Percentiles rank a stretch among this genome's conserved stretches.
phyloP scores from a whole-genome alignment of 2,888 invertebrate genomes.

The Apamea epomidion region DNA sequence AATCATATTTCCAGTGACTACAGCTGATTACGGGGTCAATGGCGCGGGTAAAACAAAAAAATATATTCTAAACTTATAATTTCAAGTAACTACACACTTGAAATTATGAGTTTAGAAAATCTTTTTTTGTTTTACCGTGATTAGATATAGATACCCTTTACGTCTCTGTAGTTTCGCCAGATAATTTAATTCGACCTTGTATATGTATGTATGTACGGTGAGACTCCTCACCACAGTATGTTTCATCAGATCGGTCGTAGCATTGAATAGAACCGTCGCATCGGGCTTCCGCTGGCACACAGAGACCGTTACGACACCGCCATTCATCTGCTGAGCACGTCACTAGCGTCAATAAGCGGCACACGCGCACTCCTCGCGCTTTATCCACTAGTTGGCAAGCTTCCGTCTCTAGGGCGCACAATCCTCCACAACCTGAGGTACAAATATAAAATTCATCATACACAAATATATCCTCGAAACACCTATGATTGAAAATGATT shows the following conservation, averaged over 20 bases:
- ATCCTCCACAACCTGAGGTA: conserved; percentile 91
- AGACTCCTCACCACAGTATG: conserved; percentile 91
- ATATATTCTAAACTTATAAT: too few relatives aligned
- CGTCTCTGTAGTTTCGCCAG: neutral
- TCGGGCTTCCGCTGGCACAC: conserved; percentile 91
- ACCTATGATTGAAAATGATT: neutral
- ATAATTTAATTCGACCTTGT: neutral
- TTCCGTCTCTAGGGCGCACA: conserved; percentile 91
- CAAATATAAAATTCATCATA: neutral
- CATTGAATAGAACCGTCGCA: conserved; percentile 94
- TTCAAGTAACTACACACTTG: neutral
- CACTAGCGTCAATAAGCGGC: conserved; percentile 90
- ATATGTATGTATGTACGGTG: conserved; percentile 43
- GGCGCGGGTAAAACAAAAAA: neutral
- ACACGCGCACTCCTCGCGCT: conserved; percentile 88
- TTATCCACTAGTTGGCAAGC: conserved; percentile 91
- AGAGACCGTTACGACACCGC: conserved; percentile 93
- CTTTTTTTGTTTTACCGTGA: neutral
- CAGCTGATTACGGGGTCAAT: neutral
- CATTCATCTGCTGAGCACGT: conserved; percentile 92
- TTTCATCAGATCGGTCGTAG: conserved; percentile 94
- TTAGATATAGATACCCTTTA: neutral
- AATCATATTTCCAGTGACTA: neutral
- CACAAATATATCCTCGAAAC: neutral
- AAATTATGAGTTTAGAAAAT: neutral